Evolutionary conservation across 2,888 invertebrate genomes (phyloP).

Genomic region (Cheilosia vernalis): DNA sequence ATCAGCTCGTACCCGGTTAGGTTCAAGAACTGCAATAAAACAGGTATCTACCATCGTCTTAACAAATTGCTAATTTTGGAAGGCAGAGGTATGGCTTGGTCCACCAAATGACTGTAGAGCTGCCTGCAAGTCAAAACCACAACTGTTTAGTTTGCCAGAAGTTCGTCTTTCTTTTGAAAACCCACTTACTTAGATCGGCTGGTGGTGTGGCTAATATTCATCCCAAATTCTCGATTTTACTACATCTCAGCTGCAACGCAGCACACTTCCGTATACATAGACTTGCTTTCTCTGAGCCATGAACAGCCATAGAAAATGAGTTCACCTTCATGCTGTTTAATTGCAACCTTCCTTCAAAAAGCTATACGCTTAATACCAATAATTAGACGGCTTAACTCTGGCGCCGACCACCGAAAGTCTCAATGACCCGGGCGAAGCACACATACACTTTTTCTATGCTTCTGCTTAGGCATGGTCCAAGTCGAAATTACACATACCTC

Average conservation of each 20-base stretch:
- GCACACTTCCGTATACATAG: neutral
- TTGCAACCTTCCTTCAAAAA: constrained; percentile 26
- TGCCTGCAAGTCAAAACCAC: too few relatives aligned
- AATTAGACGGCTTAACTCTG: neutral
- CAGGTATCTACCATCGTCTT: too few relatives aligned
- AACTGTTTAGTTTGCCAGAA: too few relatives aligned
- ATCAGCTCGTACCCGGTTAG: too few relatives aligned
- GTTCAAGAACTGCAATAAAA: too few relatives aligned
- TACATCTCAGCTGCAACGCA: neutral
- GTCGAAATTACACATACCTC: neutral
- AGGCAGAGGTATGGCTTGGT: too few relatives aligned
- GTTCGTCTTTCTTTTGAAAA: too few relatives aligned
- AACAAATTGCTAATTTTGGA: too few relatives aligned
- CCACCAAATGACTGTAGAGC: too few relatives aligned
- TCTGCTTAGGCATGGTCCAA: neutral
- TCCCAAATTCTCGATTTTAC: too few relatives aligned
- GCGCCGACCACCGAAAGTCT: constrained; percentile 3
- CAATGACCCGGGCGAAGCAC: constrained; percentile 18
- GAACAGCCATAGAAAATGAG: constrained; percentile 3
- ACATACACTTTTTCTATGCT: constrained; percentile 2
- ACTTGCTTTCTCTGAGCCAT: constrained; percentile 7
- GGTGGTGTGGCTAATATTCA: too few relatives aligned
- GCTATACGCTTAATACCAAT: neutral
- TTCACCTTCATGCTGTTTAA: constrained; percentile 42
- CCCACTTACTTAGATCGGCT: too few relatives aligned